Evolutionary conservation across 2,888 invertebrate genomes (phyloP).

Genomic region (Brassicogethes aeneus): DNA sequence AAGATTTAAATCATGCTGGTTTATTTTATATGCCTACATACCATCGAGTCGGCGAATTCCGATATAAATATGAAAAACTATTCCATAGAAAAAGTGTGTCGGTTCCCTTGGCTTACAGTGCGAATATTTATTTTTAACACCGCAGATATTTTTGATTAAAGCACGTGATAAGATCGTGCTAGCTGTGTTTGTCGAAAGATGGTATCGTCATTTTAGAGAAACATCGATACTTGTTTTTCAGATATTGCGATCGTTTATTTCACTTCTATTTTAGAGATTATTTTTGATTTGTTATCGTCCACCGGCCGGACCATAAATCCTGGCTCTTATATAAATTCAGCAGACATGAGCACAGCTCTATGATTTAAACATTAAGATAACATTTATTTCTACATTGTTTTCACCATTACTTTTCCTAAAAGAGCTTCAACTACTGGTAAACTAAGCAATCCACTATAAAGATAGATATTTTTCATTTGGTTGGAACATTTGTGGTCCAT

Average conservation of each 20-base stretch:
- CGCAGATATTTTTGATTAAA: too few relatives aligned
- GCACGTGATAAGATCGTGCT: conserved; percentile 8
- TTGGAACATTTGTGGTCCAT: too few relatives aligned
- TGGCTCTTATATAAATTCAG: neutral
- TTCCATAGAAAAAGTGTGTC: too few relatives aligned
- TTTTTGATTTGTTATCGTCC: neutral
- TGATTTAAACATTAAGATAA: neutral
- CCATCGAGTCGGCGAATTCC: too few relatives aligned
- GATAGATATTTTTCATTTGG: too few relatives aligned
- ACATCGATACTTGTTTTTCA: conserved; percentile 15
- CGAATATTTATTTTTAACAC: too few relatives aligned
- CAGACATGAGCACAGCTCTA: neutral
- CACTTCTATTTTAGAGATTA: conserved; percentile 11
- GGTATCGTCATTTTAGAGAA: conserved; percentile 13
- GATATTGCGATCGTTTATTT: conserved; percentile 17
- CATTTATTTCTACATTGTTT: neutral
- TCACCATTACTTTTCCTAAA: conserved; percentile 1
- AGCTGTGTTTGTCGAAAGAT: conserved; percentile 6
- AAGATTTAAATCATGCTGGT: too few relatives aligned
- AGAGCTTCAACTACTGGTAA: too few relatives aligned
- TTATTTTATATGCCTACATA: too few relatives aligned
- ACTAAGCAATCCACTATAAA: too few relatives aligned
- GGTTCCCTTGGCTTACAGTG: too few relatives aligned
- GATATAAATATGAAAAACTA: too few relatives aligned
- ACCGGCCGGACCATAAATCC: neutral